Evolutionary conservation across 2,797 vertebrate genomes (phyloP).

Genomic region (Smutsia gigantea): DNA sequence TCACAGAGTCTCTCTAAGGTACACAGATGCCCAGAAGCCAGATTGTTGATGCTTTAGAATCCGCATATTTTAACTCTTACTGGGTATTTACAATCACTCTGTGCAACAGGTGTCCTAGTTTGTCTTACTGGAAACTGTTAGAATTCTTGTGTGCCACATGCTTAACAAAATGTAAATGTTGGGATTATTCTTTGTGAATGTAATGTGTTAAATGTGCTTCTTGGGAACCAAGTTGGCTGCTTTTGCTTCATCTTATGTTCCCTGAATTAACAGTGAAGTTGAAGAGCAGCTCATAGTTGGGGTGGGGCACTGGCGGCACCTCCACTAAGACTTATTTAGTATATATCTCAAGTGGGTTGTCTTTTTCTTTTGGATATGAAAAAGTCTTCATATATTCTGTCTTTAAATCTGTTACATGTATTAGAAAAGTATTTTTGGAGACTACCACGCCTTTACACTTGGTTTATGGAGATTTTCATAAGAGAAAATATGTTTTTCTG

Average conservation of each 20-base stretch:
- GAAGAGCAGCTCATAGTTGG: neutral
- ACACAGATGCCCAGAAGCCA: neutral
- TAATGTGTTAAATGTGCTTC: neutral
- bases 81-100: neutral
- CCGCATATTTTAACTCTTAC: neutral
- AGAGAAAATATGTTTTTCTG: neutral
- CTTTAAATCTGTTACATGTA: neutral
- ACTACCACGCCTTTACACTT: neutral
- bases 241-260: neutral
- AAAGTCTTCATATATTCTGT: neutral
- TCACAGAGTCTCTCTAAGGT: neutral
- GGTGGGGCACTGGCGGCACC: no score
- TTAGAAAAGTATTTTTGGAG: neutral
- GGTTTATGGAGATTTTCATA: neutral
- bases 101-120: neutral
- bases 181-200: neutral
- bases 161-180: neutral
- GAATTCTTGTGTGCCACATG: neutral
- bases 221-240: neutral
- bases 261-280: neutral
- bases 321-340: neutral
- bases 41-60: neutral
- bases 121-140: neutral
- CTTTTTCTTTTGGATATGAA: neutral
- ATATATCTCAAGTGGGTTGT: neutral